Conservation (phyloP, 2,797 vertebrate genomes). For the Bufotes viridis region DNA sequence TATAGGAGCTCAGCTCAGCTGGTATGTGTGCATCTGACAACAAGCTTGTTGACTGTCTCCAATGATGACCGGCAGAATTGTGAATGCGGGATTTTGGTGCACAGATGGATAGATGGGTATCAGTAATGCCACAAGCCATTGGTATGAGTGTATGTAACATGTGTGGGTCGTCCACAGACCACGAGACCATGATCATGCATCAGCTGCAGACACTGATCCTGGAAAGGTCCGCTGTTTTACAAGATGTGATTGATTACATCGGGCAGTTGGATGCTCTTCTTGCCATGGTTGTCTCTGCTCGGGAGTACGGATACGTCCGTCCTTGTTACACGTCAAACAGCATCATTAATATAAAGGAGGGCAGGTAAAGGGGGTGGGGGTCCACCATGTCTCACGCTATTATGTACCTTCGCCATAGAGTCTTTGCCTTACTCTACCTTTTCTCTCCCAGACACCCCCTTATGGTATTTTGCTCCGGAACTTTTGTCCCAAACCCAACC, state of each 20-base stretch:
- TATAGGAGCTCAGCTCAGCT: no score
- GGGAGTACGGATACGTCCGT: constrained; percentile 87
- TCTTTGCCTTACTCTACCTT: not conserved
- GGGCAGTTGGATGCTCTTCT: constrained; percentile 93
- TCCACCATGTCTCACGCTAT: no score
- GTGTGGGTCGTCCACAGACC: constrained; percentile 75
- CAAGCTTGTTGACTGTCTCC: no score
- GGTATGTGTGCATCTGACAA: no score
- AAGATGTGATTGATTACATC: constrained; percentile 83
- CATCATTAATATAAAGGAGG: constrained; percentile 83
- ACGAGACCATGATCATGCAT: constrained; percentile 89
- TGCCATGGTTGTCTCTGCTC: constrained; percentile 85
- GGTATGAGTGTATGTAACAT: not conserved
- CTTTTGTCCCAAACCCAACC: constrained; percentile 90
- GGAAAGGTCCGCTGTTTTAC: constrained; percentile 81
- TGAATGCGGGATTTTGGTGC: no score
- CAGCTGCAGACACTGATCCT: constrained; percentile 87
- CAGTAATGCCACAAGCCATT: not conserved
- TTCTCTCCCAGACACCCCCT: constrained; percentile 84
- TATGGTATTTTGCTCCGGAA: constrained; percentile 88
- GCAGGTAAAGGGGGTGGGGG: constrained; percentile 75
- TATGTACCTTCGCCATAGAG: not conserved
- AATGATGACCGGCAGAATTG: no score
- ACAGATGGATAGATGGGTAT: no score
- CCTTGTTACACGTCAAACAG: constrained; percentile 78